Base-by-base conservation (phyloP, 2,113 vertebrate genomes). In the Nothobranchius furzeri region DNA sequence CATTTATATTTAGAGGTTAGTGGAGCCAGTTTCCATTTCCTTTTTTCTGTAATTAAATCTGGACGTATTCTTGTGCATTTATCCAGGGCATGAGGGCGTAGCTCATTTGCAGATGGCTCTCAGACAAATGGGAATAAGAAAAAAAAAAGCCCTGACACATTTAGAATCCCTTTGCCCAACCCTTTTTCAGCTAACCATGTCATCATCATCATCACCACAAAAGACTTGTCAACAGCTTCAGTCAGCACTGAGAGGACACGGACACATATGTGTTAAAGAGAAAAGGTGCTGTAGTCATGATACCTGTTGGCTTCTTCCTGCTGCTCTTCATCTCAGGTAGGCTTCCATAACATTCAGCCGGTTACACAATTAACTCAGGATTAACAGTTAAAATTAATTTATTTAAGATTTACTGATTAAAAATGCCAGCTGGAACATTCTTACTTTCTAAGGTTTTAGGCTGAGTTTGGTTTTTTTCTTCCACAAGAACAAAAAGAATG, bases 261-360 rank as follows among this genome's bases (percentile, higher is more conserved):
- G 25, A 63, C 0, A 7, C 37, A 52, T 47, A 15, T n/a, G 1
- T n/a, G n/a, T 43, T 12, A 8, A 4, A 0, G 12, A 35, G 30
- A 17, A 40, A n/a, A 9, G 36, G n/a, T 63, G 37, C 30, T 30
- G 30, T 7, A 40, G 37, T 60, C 50, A 85, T 58, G 81, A 72
- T 77, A 14, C 24, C 63, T 0, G 6, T 43, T 9, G 50, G 42
- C 50, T 60, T 75, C 35, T 2, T 87, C 17, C 53, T 59, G 45
- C 54, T 89, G 30, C 74, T 88, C 53, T 37, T 85, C 52, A 13
- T 86, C 60, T 56, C 68, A 46, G 86, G 87, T 88, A 83, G 84
- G 85, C 9, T 37, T 35, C 5, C 17, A 45, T 3, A 15, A 17
- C 12, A 11, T 48, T 40, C 13, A 17, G 13, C 9, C 12, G 14